Percentiles rank a stretch among this genome's conserved stretches.
Evolutionary conservation across 2,888 invertebrate genomes (phyloP).

Genomic region (Cephonodes hylas): DNA sequence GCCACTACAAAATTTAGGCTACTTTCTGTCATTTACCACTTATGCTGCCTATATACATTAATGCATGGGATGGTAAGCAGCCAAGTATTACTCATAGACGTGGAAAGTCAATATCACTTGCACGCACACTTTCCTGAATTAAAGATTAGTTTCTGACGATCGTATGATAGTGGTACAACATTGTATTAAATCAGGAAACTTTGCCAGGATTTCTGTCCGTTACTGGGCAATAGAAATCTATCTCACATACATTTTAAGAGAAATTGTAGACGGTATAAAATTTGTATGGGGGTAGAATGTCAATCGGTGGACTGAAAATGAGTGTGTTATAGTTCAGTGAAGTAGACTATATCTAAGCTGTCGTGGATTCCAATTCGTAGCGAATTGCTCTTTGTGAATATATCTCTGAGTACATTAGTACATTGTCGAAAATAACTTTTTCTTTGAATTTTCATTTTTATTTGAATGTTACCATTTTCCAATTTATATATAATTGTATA

Average conservation of each 20-base stretch:
- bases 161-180: slow-evolving; percentile 2
- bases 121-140: not conserved
- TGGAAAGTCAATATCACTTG: slow-evolving; percentile 2
- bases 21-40: not conserved
- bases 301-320: too few relatives aligned
- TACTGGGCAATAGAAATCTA: not conserved
- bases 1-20: not conserved
- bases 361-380: too few relatives aligned
- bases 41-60: not conserved
- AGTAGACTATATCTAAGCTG: too few relatives aligned
- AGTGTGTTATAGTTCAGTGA: too few relatives aligned
- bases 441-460: too few relatives aligned
- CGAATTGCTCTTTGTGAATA: too few relatives aligned
- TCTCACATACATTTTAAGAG: not conserved
- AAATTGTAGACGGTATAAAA: not conserved
- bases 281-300: too few relatives aligned
- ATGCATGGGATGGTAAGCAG: slow-evolving; percentile 1
- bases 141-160: slow-evolving; percentile 8
- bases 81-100: not conserved
- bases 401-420: too few relatives aligned
- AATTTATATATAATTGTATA: too few relatives aligned
- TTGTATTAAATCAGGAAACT: not conserved
- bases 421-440: too few relatives aligned
- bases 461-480: too few relatives aligned
- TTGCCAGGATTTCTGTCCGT: not conserved